Conservation (phyloP, 2,888 invertebrate genomes). For the Mechanitis messenoides region DNA sequence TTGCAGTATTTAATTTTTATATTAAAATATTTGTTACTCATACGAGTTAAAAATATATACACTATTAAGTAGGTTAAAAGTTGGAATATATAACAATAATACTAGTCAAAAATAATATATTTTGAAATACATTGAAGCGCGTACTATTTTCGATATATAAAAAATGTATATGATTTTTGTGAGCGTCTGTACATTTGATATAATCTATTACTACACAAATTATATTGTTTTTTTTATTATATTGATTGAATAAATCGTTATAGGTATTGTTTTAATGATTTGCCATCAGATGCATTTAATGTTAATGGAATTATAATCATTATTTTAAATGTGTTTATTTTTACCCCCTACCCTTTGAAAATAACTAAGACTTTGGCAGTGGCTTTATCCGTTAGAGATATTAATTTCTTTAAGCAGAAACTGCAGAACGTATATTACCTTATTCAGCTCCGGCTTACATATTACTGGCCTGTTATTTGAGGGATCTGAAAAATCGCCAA, state of each 20-base stretch:
- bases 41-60: neutral
- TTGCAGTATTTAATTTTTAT: neutral
- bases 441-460: too few relatives aligned
- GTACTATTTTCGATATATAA: neutral
- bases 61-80: constrained; percentile 1
- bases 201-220: constrained; percentile 22
- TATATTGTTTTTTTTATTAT: constrained; percentile 21
- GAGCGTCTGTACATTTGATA: constrained; percentile 26
- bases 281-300: constrained; percentile 31
- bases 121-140: constrained; percentile 1
- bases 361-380: too few relatives aligned
- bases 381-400: too few relatives aligned
- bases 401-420: too few relatives aligned
- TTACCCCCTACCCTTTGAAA: too few relatives aligned
- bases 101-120: constrained; percentile 6
- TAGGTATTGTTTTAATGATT: constrained; percentile 25
- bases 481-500: too few relatives aligned
- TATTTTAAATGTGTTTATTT: constrained; percentile 20
- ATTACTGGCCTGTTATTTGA: too few relatives aligned
- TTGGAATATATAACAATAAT: constrained; percentile 1
- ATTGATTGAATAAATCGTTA: constrained; percentile 9
- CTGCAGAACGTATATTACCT: too few relatives aligned
- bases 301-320: constrained; percentile 28
- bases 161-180: constrained; percentile 8
- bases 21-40: neutral